Percentiles rank a stretch among this genome's conserved stretches.
These are phyloP conservation scores for Papilio glaucus DNA, from an alignment of 1,140 invertebrate species.

Conservation along the genomic window DNA sequence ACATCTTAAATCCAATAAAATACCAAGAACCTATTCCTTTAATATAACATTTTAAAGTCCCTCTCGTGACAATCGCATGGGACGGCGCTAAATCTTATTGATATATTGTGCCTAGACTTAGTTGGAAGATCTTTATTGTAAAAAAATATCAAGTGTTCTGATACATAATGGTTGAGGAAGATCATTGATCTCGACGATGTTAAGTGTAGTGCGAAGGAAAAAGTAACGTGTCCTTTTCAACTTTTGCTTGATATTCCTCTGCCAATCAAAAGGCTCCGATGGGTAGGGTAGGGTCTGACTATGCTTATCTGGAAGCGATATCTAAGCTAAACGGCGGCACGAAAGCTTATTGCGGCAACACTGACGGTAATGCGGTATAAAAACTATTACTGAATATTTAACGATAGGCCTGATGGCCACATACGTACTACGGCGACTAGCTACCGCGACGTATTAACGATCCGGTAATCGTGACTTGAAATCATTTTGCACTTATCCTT, in stretches of 20 bases:
- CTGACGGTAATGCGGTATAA: constrained; percentile 26
- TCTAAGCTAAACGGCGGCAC: background rate
- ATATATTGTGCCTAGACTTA: background rate
- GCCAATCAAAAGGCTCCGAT: constrained; percentile 15
- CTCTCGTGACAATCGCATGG: background rate
- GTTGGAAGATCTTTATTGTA: background rate
- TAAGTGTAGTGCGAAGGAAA: background rate
- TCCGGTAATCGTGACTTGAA: background rate
- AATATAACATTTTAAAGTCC: background rate
- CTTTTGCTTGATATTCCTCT: background rate
- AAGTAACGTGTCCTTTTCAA: constrained; percentile 7
- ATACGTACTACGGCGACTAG: too few relatives aligned
- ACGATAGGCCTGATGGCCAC: background rate
- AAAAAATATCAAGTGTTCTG: background rate
- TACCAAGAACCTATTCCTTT: background rate
- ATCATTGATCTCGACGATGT: background rate
- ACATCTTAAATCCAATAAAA: background rate
- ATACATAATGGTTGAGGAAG: background rate
- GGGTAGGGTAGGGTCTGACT: background rate
- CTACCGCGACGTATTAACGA: too few relatives aligned
- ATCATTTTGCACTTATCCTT: background rate
- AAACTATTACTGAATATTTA: constrained; percentile 22
- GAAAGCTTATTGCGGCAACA: constrained; percentile 11
- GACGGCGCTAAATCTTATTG: background rate
- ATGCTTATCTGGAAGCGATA: constrained; percentile 15